phyloP scores from a whole-genome alignment of 2,797 vertebrate genomes.

The Cuculus canorus region DNA sequence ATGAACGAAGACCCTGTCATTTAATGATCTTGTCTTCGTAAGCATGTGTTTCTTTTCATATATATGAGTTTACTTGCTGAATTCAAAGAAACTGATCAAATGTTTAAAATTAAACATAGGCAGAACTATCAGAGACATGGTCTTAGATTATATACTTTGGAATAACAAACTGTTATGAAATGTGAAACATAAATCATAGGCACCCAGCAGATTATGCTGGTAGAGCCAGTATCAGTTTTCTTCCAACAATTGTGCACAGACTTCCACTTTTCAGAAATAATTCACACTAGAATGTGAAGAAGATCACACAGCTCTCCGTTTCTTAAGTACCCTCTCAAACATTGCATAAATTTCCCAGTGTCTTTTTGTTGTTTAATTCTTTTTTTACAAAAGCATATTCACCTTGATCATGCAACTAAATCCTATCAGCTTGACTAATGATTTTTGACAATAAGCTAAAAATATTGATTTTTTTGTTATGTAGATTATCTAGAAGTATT shows the following conservation, averaged over 20 bases:
- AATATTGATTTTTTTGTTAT: background rate
- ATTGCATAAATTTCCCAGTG: background rate
- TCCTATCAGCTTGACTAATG: background rate
- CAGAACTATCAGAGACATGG: background rate
- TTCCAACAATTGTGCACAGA: background rate
- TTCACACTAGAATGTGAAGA: background rate
- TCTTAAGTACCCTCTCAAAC: background rate
- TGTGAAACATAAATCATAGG: background rate
- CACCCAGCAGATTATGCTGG: background rate
- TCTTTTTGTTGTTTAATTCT: background rate
- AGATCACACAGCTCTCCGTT: background rate
- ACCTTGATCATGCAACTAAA: background rate
- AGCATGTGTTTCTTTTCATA: background rate
- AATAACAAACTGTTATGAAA: background rate
- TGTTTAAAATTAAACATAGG: background rate
- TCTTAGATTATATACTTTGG: background rate
- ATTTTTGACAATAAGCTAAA: background rate
- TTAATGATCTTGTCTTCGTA: background rate
- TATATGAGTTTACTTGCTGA: background rate
- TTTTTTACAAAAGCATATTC: background rate
- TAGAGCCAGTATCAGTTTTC: background rate
- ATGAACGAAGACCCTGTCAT: background rate
- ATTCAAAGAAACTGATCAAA: background rate
- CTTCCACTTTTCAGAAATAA: background rate
- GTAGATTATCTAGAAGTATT: background rate